Base-by-base conservation (phyloP, 2,113 vertebrate species). In the Arothron firmamentum region DNA sequence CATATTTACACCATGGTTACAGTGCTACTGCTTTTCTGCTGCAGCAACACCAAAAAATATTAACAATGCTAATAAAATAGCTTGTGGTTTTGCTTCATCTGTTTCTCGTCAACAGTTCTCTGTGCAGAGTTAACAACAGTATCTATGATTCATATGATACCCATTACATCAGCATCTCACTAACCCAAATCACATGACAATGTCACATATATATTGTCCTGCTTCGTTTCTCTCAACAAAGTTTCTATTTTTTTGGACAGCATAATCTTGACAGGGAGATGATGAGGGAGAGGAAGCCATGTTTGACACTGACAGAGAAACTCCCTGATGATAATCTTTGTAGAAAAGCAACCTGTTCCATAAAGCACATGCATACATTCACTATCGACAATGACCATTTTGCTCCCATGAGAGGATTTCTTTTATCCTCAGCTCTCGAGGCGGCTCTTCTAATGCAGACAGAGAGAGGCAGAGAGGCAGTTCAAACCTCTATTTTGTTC, bases 201-300 rank as follows among this genome's bases (percentile, higher is more conserved):
- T 5, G 8, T 67, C 68, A 62, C 61, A 41, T 45, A 17, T 49
- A 43, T 41, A 5, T 49, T 68, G 48, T 80, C 50, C 49, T 23
- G 43, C 72, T 65, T 20, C 47, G 23, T 43, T 48, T 62, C 59
- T 66, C 47, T 61, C 52, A 10, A 31, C 68, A 73, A 61, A 23
- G 21, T 23, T 23, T 78, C 53, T 69, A 74, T 75, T 75, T 77
- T 56, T 59, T 50, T 25, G 7, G 78, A 77, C 78, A 70, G 71
- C 67, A 6, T 74, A 62, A 76, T 23, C 21, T 23, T 23, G 2
- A 23, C 21, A 23, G 21, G 21, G 21, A 23, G 21, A 23, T 23
- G 21, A 23, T 23, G 21, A 23, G 21, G 21, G 43, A 51, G 45
- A 63, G 63, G 14, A 72, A 75, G 58, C 69, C 63, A 58, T 67